Evolutionary conservation across 2,888 invertebrate species (phyloP).

Genomic region (Eristalis intricaria): DNA sequence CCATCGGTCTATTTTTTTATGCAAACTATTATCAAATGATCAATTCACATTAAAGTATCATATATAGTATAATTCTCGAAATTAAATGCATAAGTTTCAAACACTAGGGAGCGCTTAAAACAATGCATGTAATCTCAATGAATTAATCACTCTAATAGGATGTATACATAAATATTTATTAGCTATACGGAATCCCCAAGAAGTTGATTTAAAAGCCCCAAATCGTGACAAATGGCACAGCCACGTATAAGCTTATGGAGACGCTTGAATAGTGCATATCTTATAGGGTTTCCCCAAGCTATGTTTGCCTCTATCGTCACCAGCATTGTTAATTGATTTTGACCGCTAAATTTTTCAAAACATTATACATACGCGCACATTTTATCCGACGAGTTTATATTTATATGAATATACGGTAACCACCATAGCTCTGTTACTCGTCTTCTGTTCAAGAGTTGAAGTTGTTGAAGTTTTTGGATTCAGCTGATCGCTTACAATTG

Average conservation of each 20-base stretch:
- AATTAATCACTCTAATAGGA: too few species aligned
- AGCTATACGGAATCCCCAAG: neutral
- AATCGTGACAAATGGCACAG: conserved; percentile 32
- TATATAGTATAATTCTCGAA: too few species aligned
- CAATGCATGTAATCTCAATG: neutral
- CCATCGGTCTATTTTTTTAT: neutral
- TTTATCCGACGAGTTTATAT: conserved; percentile 3
- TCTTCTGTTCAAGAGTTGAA: conserved; percentile 36
- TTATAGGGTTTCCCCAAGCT: conserved; percentile 65
- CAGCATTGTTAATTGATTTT: conserved; percentile 42
- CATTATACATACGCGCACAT: conserved; percentile 21
- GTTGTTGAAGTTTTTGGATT: conserved; percentile 46
- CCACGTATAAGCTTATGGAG: conserved; percentile 8
- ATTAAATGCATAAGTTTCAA: too few species aligned
- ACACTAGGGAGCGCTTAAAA: neutral
- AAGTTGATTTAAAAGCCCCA: neutral
- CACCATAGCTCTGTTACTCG: neutral
- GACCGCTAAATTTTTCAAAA: conserved; percentile 51
- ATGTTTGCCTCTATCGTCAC: conserved; percentile 43
- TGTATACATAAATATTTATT: neutral
- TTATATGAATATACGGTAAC: conserved; percentile 16
- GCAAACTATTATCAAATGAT: neutral
- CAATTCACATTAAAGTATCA: neutral
- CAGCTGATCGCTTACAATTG: conserved; percentile 50
- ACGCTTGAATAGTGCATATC: conserved; percentile 35